A percentile compares a stretch with the other conserved stretches of the same genome.
Conservation (phyloP, 2,888 invertebrate species). For the Cerastis leucographa region DNA sequence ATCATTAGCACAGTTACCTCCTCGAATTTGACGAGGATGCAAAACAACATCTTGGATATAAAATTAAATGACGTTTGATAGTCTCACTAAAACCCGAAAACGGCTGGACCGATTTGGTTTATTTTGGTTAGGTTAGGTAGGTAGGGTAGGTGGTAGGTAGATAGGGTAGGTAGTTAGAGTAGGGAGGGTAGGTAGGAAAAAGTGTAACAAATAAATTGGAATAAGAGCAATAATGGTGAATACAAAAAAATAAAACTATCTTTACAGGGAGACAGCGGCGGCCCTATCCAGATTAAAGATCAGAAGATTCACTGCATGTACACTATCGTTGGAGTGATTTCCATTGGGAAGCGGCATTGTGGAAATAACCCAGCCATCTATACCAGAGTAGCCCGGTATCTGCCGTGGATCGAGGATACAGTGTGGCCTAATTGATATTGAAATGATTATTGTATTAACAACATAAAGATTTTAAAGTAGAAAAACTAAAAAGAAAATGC, state of each 20-base stretch:
- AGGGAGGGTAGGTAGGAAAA: no score
- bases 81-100: no score
- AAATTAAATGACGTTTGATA: no score
- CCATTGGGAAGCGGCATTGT: background rate
- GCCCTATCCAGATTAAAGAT: slow-evolving; percentile 12
- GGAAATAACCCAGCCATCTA: background rate
- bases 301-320: slow-evolving; percentile 18
- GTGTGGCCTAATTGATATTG: background rate
- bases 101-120: no score
- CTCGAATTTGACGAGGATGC: no score
- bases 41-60: no score
- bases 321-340: background rate
- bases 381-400: slow-evolving; percentile 1
- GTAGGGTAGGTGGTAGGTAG: no score
- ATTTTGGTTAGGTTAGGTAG: no score
- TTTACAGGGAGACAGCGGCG: slow-evolving; percentile 10
- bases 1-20: no score
- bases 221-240: background rate
- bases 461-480: background rate
- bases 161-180: no score
- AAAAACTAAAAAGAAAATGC: background rate
- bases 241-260: background rate
- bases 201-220: no score
- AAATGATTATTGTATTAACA: background rate
- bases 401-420: background rate